phyloP scores from a whole-genome alignment of 2,113 vertebrate species.

The Mixornis gularis region DNA sequence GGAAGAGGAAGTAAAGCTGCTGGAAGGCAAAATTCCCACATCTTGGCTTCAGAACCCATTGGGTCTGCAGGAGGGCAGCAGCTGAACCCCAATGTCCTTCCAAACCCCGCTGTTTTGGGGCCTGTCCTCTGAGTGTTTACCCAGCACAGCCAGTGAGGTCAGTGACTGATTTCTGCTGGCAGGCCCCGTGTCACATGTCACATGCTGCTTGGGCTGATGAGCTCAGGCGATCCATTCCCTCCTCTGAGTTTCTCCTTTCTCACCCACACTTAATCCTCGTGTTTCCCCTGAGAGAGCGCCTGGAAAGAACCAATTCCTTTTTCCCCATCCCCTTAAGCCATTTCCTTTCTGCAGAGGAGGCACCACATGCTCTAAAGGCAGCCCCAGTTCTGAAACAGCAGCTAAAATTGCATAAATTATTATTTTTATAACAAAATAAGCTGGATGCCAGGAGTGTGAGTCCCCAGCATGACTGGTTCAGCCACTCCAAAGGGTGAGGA shows the following conservation, averaged over 20 bases:
- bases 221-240: not conserved
- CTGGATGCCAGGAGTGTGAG: not conserved
- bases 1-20: not conserved
- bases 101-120: not conserved
- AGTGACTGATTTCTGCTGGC: not conserved
- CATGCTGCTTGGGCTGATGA: not conserved
- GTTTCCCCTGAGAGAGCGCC: rapidly evolving
- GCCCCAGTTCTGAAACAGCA: not conserved
- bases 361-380: rapidly evolving
- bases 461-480: not conserved
- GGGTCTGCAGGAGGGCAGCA: not conserved
- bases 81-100: not conserved
- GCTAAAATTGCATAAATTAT: not conserved
- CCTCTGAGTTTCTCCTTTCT: not conserved
- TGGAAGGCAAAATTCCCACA: not conserved
- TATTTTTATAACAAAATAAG: not conserved
- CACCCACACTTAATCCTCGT: not conserved
- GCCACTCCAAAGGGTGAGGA: rapidly evolving
- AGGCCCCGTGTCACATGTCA: not conserved
- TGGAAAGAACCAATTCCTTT: not conserved
- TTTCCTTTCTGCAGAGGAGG: not conserved
- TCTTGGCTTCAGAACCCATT: not conserved
- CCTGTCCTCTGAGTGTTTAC: rapidly evolving
- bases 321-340: not conserved
- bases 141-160: not conserved